Evolutionary conservation across 2,888 invertebrate genomes (phyloP).

Genomic region (Xiphydria camelus): DNA sequence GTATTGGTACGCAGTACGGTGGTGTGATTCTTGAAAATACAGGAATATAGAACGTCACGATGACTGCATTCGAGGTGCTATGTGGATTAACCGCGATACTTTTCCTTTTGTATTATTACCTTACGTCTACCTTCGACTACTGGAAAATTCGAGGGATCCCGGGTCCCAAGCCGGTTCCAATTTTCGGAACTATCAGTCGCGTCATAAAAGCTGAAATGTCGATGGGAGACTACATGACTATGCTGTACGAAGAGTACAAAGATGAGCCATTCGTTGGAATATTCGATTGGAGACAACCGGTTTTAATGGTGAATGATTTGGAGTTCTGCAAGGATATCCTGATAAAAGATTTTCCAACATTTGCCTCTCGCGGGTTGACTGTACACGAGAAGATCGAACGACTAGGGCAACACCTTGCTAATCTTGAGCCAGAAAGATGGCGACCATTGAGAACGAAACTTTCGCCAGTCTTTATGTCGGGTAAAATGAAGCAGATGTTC

Average conservation of each 20-base stretch:
- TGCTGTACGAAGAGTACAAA: neutral
- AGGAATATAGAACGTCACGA: too few relatives aligned
- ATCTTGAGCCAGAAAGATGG: constrained; percentile 55
- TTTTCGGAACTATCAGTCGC: neutral
- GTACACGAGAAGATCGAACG: constrained; percentile 40
- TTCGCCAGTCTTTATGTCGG: constrained; percentile 59
- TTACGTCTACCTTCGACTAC: constrained; percentile 15
- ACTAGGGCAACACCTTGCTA: constrained; percentile 49
- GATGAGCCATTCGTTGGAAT: neutral
- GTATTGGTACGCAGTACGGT: too few relatives aligned
- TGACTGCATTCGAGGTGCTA: too few relatives aligned
- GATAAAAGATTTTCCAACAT: constrained; percentile 24
- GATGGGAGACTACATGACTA: neutral
- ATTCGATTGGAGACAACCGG: constrained; percentile 4
- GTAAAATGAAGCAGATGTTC: constrained; percentile 60
- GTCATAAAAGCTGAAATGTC: neutral
- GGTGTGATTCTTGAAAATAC: too few relatives aligned
- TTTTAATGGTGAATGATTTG: constrained; percentile 19
- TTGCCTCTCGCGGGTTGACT: constrained; percentile 19
- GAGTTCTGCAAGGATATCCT: constrained; percentile 20
- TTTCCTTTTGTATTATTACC: constrained; percentile 10
- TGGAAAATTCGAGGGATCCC: constrained; percentile 23
- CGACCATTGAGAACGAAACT: constrained; percentile 55
- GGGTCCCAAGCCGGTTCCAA: neutral
- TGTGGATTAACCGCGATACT: constrained; percentile 3